Base-by-base conservation (phyloP, 2,888 invertebrate genomes). In the Oegoconia quadripuncta region DNA sequence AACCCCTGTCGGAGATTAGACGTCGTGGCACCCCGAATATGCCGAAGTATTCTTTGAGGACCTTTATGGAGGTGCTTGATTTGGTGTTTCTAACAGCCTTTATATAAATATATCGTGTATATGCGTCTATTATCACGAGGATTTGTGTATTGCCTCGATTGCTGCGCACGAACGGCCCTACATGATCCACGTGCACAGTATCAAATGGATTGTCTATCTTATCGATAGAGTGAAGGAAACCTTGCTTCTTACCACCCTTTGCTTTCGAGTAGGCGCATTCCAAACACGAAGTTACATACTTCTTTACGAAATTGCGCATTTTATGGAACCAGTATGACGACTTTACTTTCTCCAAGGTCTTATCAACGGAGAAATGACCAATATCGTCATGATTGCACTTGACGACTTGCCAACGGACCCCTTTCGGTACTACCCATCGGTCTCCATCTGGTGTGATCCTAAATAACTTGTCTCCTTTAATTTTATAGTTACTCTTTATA, bases 1-100 rank as follows among this genome's bases (percentile, higher is more conserved):
- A 59, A n/a, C 75, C 36, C 13, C 36, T 12, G 16, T 37, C 36
- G 7, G 29, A 15, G 9, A 37, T 37, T n/a, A 37, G 3, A 6
- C 36, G 13, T 13, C 27, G n/a, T n/a, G n/a, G n/a, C n/a, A n/a
- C n/a, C n/a, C n/a, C n/a, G n/a, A n/a, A n/a, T n/a, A n/a, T n/a
- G 12, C 22, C 12, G 8, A 37, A 29, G 15, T 29, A 22, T 3
- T 37, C 36, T 14, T 14, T 11, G 9, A 35, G n/a, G 3, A 33
- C 22, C 13, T 20, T 22, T 9, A 33, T 15, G 4, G 32, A 9
- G 2, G 22, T 33, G 4, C 3, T 3, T 2, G 22, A 7, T 13
- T 33, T 33, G 2, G 22, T 22, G 14, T 33, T 33, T 22, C 15
- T 20, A 8, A 36, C 36, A 2, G 36, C n/a, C 22, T 29, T 36